A percentile compares a stretch with the other conserved stretches of the same genome.
phyloP scores from a whole-genome alignment of 1,140 invertebrate species.

The Telenomus remus region DNA sequence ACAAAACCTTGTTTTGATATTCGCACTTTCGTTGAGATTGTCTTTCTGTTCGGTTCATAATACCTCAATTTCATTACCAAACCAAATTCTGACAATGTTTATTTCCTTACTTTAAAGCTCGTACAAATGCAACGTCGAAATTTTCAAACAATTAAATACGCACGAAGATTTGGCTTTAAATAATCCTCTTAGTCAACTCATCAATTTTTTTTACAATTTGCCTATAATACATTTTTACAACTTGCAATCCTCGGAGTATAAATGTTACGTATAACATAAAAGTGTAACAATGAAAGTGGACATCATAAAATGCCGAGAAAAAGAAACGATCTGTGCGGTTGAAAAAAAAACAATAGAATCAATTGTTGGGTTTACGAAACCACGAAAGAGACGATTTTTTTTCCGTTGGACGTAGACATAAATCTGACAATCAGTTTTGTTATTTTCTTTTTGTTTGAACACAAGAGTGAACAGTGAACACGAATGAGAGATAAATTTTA shows the following conservation, averaged over 20 bases:
- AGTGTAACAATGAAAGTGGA: constrained; percentile 20
- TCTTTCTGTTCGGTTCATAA: constrained; percentile 26
- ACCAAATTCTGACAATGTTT: constrained; percentile 40
- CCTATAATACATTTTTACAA: constrained; percentile 58
- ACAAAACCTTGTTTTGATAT: constrained; percentile 46
- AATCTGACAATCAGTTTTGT: constrained; percentile 16
- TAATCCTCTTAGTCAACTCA: constrained; percentile 25
- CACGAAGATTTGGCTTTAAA: constrained; percentile 40
- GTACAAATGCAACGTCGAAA: constrained; percentile 40
- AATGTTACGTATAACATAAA: constrained; percentile 29
- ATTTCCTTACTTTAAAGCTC: constrained; percentile 22
- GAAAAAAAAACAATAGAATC: background rate
- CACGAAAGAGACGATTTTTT: constrained; percentile 11
- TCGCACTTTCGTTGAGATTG: constrained; percentile 47
- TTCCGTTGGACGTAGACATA: background rate
- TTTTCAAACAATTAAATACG: constrained; percentile 41
- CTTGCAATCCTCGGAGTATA: constrained; percentile 22
- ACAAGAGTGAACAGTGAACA: constrained; percentile 9
- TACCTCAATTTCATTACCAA: constrained; percentile 16
- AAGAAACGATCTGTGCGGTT: constrained; percentile 7
- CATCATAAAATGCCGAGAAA: constrained; percentile 10
- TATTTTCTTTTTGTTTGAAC: constrained; percentile 6
- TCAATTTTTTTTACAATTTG: constrained; percentile 52
- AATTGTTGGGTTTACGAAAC: background rate
- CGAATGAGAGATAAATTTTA: constrained; percentile 27